Evolutionary conservation across 2,113 vertebrate genomes (phyloP).

Genomic region (Rattus rattus): DNA sequence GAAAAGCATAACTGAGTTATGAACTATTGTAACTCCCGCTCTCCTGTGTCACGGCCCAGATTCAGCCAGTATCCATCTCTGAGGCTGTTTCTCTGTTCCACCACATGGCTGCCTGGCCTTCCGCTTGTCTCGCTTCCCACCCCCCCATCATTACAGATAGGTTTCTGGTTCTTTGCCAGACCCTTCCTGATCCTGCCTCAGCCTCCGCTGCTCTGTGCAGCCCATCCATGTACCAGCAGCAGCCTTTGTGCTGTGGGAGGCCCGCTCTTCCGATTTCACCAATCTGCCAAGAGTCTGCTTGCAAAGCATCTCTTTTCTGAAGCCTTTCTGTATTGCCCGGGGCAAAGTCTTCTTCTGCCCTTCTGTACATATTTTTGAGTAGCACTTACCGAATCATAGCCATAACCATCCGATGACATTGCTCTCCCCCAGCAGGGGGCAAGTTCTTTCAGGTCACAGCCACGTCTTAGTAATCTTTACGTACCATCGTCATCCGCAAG

Average conservation of each 20-base stretch:
- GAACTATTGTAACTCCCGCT: not conserved
- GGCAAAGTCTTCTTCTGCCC: not conserved
- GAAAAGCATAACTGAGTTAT: not conserved
- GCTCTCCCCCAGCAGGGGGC: not conserved
- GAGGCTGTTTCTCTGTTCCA: not conserved
- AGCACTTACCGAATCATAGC: not conserved
- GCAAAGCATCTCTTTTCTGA: not conserved
- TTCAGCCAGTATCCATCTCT: not conserved
- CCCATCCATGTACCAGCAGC: not conserved
- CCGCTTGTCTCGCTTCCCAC: not conserved
- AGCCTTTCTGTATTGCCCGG: not conserved
- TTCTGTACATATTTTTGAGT: not conserved
- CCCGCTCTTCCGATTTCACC: not conserved
- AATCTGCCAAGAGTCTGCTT: not conserved
- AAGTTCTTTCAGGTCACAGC: slow-evolving; percentile 19
- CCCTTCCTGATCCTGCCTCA: not conserved
- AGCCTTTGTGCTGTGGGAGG: rapidly evolving
- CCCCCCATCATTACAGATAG: not conserved
- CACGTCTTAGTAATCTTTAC: not conserved
- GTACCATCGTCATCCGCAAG: not conserved
- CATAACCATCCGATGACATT: not conserved
- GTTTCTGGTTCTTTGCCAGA: not conserved
- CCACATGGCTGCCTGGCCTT: not conserved
- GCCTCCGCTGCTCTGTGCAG: not conserved
- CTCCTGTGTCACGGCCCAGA: not conserved